Evolutionary conservation across 2,113 vertebrate genomes (phyloP).

Genomic region (Phaetusa simplex): DNA sequence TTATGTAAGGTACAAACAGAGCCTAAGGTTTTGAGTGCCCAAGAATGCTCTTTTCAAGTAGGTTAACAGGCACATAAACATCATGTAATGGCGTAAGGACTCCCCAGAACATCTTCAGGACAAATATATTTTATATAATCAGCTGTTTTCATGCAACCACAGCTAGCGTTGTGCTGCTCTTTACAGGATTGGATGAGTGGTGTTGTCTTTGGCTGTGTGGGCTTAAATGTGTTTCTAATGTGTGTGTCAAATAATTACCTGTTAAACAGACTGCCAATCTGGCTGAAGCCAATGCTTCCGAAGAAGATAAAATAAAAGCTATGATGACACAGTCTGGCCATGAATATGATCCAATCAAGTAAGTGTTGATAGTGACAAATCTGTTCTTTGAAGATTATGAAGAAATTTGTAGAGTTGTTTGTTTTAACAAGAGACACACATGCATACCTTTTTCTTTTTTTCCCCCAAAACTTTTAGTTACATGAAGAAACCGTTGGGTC

Average conservation of each 20-base stretch:
- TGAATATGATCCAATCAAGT: slow-evolving; percentile 94
- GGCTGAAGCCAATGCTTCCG: slow-evolving; percentile 92
- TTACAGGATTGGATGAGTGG: slow-evolving; percentile 82
- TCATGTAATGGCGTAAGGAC: slow-evolving; percentile 71
- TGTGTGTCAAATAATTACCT: slow-evolving; percentile 85
- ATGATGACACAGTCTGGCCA: slow-evolving; percentile 95
- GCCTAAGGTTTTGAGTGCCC: slow-evolving; percentile 75
- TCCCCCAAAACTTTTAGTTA: slow-evolving; percentile 75
- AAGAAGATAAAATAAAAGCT: slow-evolving; percentile 98
- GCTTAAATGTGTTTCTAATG: slow-evolving; percentile 82
- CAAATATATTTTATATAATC: slow-evolving; percentile 50
- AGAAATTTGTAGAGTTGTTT: not conserved
- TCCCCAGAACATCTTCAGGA: slow-evolving; percentile 71
- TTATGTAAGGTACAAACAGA: slow-evolving; percentile 77
- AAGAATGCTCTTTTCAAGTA: slow-evolving; percentile 46
- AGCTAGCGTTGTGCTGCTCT: slow-evolving; percentile 77
- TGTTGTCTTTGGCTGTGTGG: slow-evolving; percentile 80
- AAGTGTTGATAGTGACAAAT: slow-evolving; percentile 70
- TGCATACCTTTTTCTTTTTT: not conserved
- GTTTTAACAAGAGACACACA: not conserved
- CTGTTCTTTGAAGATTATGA: not conserved
- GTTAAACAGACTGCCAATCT: slow-evolving; percentile 95
- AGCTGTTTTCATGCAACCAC: slow-evolving; percentile 60
- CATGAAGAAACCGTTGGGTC: slow-evolving; percentile 85
- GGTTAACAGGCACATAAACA: slow-evolving; percentile 54